Evolutionary conservation across 1,140 invertebrate genomes (phyloP).

Genomic region (Subanguina moxae): DNA sequence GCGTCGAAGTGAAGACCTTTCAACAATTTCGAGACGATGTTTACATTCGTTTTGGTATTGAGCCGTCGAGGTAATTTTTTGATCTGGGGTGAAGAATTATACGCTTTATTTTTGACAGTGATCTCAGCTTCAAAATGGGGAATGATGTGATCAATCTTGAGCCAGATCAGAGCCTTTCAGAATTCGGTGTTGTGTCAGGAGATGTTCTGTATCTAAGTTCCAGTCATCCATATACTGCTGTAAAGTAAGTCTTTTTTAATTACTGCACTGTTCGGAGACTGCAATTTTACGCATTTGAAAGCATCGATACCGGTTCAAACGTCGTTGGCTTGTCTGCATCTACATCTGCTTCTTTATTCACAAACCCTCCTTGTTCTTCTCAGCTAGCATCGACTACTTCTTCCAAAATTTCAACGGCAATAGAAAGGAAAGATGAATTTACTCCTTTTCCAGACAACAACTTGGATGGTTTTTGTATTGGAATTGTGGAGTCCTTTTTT

Average conservation of each 20-base stretch:
- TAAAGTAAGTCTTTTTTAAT: background rate
- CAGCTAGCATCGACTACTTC: background rate
- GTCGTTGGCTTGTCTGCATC: background rate
- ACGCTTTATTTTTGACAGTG: background rate
- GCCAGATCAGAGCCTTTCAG: background rate
- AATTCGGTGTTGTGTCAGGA: constrained; percentile 1
- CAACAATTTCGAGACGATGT: background rate
- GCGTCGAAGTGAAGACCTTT: background rate
- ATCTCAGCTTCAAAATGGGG: background rate
- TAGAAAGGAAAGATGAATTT: background rate
- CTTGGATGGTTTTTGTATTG: background rate
- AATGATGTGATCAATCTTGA: background rate
- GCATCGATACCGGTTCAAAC: background rate
- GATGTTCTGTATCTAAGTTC: background rate
- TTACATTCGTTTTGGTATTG: background rate
- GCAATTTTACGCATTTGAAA: background rate
- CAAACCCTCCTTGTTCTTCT: background rate
- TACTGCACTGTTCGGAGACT: background rate
- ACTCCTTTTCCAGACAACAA: background rate
- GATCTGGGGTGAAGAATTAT: background rate
- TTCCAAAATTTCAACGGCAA: background rate
- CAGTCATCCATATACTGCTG: background rate
- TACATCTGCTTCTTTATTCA: background rate
- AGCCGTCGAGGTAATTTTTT: background rate
- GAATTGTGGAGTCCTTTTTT: background rate